Base-by-base conservation (phyloP, 2,888 invertebrate genomes). In the Tridacna gigas region DNA sequence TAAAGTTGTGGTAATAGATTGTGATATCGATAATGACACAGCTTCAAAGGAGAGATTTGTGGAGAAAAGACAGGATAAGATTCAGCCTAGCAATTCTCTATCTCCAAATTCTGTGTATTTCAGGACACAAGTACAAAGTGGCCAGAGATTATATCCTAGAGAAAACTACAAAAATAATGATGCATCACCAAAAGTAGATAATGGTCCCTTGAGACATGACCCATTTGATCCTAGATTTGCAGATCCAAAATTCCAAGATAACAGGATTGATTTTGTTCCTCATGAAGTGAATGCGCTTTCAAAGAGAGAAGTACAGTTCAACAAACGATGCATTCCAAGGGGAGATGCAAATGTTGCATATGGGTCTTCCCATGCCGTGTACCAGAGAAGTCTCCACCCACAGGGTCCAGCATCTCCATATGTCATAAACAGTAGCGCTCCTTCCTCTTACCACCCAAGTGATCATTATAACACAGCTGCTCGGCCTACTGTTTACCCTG, bases 161-260 rank as follows among this genome's bases (percentile, higher is more conserved):
- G 45, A 28, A 11, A 28, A 18, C 20, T n/a, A 7, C 4, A 67
- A n/a, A 12, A n/a, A 9, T 45, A 18, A 18, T 45, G 71, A 71
- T 18, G 22, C 25, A 4, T 5, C n/a, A n/a, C 7, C 51, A 11
- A 71, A 51, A 47, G 0, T 22, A 25, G 12, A 48, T 15, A 51
- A 71, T 48, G 18, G 15, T 5, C 69, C 18, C 11, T 51, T 18
- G 12, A 48, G 56, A 51, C 48, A 25, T 48, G 71, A 71, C 22
- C 71, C 71, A 5, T 71, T 71, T 71, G 71, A 71, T 51, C 71
- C 71, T 4, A 20, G 71, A 25, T 71, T 71, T 71, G 71, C 71
- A 12, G 71, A 71, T 25, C 71, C 71, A 25, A 71, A 47, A 51
- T 71, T 71, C 47, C 71, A 71, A 22, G 71, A 71, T 25, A 71